These are phyloP conservation scores for Temnothorax rugatulus DNA, from an alignment of 2,888 invertebrate species.

Conservation along the genomic window DNA sequence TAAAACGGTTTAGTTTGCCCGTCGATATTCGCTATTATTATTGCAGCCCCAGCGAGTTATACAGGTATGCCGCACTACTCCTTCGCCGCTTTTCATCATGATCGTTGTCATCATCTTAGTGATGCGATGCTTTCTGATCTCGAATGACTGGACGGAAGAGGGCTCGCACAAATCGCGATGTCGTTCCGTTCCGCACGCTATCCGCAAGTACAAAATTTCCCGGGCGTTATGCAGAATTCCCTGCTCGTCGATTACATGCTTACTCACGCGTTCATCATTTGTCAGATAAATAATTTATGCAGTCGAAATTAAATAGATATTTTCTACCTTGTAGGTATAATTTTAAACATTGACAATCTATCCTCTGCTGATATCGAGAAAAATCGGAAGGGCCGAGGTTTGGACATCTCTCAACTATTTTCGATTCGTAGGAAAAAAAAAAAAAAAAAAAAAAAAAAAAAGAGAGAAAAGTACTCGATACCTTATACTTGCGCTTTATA, in stretches of 20 bases:
- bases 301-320: neutral
- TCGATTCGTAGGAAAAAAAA: too few relatives aligned
- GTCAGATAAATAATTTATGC: constrained; percentile 22
- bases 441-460: too few relatives aligned
- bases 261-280: neutral
- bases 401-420: constrained; percentile 47
- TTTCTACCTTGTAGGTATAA: neutral
- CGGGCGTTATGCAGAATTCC: constrained; percentile 8
- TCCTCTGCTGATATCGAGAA: neutral
- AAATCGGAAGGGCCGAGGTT: constrained; percentile 70
- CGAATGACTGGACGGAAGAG: constrained; percentile 80
- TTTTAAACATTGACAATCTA: neutral
- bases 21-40: constrained; percentile 79
- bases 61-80: constrained; percentile 59
- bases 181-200: constrained; percentile 71
- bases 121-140: constrained; percentile 70
- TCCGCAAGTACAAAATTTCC: constrained; percentile 54
- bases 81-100: constrained; percentile 56
- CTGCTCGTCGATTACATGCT: neutral
- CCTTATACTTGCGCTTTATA: constrained; percentile 18
- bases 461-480: constrained; percentile 36
- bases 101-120: constrained; percentile 71
- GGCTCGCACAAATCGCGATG: constrained; percentile 75
- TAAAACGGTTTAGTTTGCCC: constrained; percentile 83
- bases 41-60: constrained; percentile 79